Base-by-base conservation (phyloP, 1,140 invertebrate species). In the Eriosoma lanigerum region DNA sequence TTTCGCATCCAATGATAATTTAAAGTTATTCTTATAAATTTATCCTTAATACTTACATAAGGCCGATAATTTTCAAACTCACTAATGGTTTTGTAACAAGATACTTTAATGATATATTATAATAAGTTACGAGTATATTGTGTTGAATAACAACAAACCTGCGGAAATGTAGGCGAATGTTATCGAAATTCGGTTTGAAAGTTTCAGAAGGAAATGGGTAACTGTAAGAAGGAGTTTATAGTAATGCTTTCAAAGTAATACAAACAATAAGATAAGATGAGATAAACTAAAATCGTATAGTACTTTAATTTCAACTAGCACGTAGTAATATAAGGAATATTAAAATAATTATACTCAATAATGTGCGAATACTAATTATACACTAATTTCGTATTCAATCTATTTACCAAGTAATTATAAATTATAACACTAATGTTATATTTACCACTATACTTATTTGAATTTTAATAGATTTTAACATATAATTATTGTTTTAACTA, bases 71-170 rank as follows among this genome's bases (percentile, higher is more conserved):
- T 26, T 48, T 24, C 21, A 70, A 70, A 70, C 44, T 24, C 8
- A 24, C 66, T 70, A 70, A 70, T 48, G 66, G 66, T 46, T 70
- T 48, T 46, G 38, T 70, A 70, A 70, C 66, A 24, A 48, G 44
- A 48, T 48, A 48, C n/a, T n/a, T n/a, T 48, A 44, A 48, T 21
- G 66, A 24, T 21, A 21, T 46, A 54, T 54, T n/a, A 15, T n/a
- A 54, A 48, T 48, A 48, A 48, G 21, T 13, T 12, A 26, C 21
- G n/a, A 24, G 8, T 26, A 68, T 5, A 68, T 46, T 46, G 38
- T 68, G n/a, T 68, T 24, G 38, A n/a, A 13, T 9, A 44, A 44
- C 3, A 66, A 66, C 38, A n/a, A 17, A 46, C 19, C 15, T 9
- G 62, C 32, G 29, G 32, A 64, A 64, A 64, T 64, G 38, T 64